Base-by-base conservation (phyloP, 2,888 invertebrate species). In the Eristalinus aeneus region DNA sequence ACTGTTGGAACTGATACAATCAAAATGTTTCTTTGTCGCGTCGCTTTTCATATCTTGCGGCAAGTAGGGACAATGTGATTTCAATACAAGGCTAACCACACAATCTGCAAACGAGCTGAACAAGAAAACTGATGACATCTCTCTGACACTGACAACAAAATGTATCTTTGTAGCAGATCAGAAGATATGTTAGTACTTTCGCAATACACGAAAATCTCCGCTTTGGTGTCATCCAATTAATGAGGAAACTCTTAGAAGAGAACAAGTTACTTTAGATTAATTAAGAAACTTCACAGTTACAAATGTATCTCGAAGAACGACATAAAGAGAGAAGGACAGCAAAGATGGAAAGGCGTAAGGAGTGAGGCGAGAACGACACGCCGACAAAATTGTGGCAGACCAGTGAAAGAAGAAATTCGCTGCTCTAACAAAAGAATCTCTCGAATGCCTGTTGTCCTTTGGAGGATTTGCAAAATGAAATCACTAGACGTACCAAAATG, bases 391-490 rank as follows among this genome's bases (percentile, higher is more conserved):
- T 8, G 6, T 20, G 46, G 8, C 16, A 16, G 16, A 39, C 11
- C 58, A 46, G 20, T 60, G 31, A 71, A 60, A 71, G 60, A 60
- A 71, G 60, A 39, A 60, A 12, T 36, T 56, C 60, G 23, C 60
- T 32, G 58, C 27, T 46, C 10, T 16, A 27, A 60, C 71, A 61
- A 53, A 60, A 61, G 23, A 73, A 80, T 10, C 20, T 34, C 20
- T 11, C 27, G 11, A n/a, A n/a, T 20, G 16, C 39, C 27, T 12
- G 12, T 31, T 61, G 61, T 54, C 64, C 22, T 32, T 58, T 27
- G 12, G 34, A 67, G 16, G 67, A 75, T 56, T 72, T 75, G 46
- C 31, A 68, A 71, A 84, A 84, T 75, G 61, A 80, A 80, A 81
- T 71, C 69, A 56, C 54, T 69, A 67, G 32, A 20, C 31, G 54